Evolutionary conservation across 1,140 invertebrate genomes (phyloP).

Genomic region (Chironomus striatipennis): DNA sequence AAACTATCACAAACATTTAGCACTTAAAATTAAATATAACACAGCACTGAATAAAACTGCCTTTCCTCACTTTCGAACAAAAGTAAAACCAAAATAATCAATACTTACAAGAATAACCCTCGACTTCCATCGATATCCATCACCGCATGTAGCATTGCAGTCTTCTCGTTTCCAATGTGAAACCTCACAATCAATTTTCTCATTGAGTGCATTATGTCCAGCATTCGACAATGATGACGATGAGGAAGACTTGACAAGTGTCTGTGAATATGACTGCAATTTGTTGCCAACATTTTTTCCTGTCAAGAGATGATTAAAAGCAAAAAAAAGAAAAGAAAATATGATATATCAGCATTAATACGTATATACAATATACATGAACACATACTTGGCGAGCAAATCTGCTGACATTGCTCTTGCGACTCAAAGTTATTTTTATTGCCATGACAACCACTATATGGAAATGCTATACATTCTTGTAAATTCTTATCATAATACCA

Average conservation of each 20-base stretch:
- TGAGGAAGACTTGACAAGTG: slow-evolving; percentile 32
- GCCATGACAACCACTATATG: slow-evolving; percentile 64
- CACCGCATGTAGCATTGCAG: slow-evolving; percentile 54
- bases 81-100: not conserved
- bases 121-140: slow-evolving; percentile 42
- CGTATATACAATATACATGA: slow-evolving; percentile 35
- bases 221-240: slow-evolving; percentile 32
- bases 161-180: slow-evolving; percentile 53
- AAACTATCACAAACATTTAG: too few relatives aligned
- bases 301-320: slow-evolving; percentile 27
- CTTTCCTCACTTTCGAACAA: too few relatives aligned
- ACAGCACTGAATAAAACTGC: too few relatives aligned
- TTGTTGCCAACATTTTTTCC: slow-evolving; percentile 30
- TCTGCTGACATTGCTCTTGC: slow-evolving; percentile 41
- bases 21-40: too few relatives aligned
- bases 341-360: slow-evolving; percentile 30
- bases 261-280: slow-evolving; percentile 35
- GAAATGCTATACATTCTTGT: slow-evolving; percentile 59
- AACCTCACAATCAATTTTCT: slow-evolving; percentile 47
- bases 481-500: slow-evolving; percentile 62
- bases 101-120: slow-evolving; percentile 41
- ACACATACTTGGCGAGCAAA: slow-evolving; percentile 34
- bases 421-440: slow-evolving; percentile 65
- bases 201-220: slow-evolving; percentile 23
- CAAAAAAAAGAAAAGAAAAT: not conserved